These are phyloP conservation scores for Holothuria leucospilota DNA, from an alignment of 53 echinoderm and acorn worm species.

Conservation along the genomic window DNA sequence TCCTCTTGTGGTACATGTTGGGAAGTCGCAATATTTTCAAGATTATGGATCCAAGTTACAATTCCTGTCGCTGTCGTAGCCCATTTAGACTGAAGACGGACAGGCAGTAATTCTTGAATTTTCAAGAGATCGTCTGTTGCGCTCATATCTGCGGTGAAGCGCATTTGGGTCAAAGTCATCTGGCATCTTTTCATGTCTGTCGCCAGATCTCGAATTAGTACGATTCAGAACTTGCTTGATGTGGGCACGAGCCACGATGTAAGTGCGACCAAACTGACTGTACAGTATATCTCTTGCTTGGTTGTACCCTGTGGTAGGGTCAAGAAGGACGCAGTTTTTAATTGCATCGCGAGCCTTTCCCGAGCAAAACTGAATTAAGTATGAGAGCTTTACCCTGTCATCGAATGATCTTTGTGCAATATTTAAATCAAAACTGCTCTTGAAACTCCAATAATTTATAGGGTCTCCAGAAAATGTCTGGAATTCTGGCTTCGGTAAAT, in stretches of 20 bases:
- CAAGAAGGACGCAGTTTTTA: constrained; percentile 64
- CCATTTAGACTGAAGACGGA: constrained; percentile 67
- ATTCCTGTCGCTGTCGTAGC: constrained; percentile 44
- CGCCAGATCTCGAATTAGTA: constrained; percentile 36
- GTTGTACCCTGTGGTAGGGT: constrained; percentile 53
- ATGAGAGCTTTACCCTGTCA: constrained; percentile 50
- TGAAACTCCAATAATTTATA: constrained; percentile 68
- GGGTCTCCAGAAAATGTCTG: constrained; percentile 69
- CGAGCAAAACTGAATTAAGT: constrained; percentile 63
- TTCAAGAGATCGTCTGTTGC: constrained; percentile 71
- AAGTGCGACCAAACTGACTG: too few species aligned
- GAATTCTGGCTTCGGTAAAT: constrained; percentile 73
- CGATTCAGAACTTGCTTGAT: constrained; percentile 53
- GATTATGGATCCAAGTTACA: background rate
- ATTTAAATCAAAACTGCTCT: too few species aligned
- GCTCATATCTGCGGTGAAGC: constrained; percentile 70
- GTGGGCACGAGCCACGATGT: constrained; percentile 63
- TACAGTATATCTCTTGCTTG: constrained; percentile 44
- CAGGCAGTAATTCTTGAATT: constrained; percentile 61
- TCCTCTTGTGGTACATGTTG: too few species aligned
- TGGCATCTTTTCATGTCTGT: constrained; percentile 76
- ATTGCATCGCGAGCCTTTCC: constrained; percentile 64
- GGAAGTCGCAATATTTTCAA: too few species aligned
- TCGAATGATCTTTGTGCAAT: too few species aligned
- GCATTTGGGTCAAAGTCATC: constrained; percentile 70